phyloP scores from a whole-genome alignment of 2,888 invertebrate genomes.

The Aporophyla nigra region DNA sequence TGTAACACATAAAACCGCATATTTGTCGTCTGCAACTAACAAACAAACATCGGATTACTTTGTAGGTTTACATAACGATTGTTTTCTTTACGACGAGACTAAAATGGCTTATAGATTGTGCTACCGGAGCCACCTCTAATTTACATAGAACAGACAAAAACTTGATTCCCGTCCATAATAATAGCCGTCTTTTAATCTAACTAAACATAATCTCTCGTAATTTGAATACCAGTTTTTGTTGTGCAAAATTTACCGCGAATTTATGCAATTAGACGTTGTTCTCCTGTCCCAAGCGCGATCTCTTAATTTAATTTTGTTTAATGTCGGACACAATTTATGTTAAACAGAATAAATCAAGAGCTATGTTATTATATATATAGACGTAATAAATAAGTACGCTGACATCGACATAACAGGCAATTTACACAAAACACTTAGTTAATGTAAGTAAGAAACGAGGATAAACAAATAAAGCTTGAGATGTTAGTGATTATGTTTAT shows the following conservation, averaged over 20 bases:
- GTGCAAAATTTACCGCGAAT: conserved; percentile 59
- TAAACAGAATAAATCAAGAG: conserved; percentile 52
- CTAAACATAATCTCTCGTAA: conserved; percentile 57
- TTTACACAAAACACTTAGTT: conserved; percentile 48
- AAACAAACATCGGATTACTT: conserved; percentile 30
- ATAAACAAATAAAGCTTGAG: conserved; percentile 59
- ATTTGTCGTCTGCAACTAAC: conserved; percentile 15
- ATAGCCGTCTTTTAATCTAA: conserved; percentile 51
- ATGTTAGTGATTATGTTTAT: conserved; percentile 26
- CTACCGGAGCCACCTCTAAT: conserved; percentile 60
- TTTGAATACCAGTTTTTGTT: conserved; percentile 66
- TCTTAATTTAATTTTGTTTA: conserved; percentile 64
- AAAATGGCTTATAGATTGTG: conserved; percentile 39
- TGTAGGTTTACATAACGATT: not conserved
- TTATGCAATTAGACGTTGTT: conserved; percentile 63
- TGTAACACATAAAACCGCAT: not conserved
- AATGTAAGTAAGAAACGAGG: conserved; percentile 40
- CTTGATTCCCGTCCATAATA: conserved; percentile 40
- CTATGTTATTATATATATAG: conserved; percentile 48
- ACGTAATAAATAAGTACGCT: conserved; percentile 61
- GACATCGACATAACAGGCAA: conserved; percentile 54
- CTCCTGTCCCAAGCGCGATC: conserved; percentile 47
- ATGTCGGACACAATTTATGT: conserved; percentile 44
- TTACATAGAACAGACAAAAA: conserved; percentile 63
- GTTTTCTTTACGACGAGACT: conserved; percentile 29